Evolutionary conservation across 2,888 invertebrate species (phyloP).

Genomic region (Chirona hameri): DNA sequence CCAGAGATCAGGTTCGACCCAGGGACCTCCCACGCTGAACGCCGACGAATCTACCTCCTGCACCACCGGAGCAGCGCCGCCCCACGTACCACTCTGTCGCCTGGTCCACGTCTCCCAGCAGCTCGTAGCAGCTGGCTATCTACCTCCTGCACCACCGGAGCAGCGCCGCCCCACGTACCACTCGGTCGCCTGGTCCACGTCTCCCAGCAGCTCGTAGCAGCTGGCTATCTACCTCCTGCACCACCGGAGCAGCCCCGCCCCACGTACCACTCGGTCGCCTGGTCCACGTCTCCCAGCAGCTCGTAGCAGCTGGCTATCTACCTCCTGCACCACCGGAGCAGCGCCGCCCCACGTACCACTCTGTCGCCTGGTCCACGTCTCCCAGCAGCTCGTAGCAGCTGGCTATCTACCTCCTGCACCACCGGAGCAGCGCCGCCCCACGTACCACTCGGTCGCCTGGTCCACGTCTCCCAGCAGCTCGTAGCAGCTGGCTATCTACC

Average conservation of each 20-base stretch:
- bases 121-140: constrained; percentile 71
- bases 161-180: constrained; percentile 47
- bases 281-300: constrained; percentile 56
- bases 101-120: constrained; percentile 56
- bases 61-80: no score
- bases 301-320: constrained; percentile 76
- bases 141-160: constrained; percentile 46
- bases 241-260: no score
- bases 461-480: constrained; percentile 60
- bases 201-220: constrained; percentile 65
- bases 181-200: constrained; percentile 55
- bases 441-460: constrained; percentile 54
- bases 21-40: no score
- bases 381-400: constrained; percentile 67
- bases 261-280: constrained; percentile 55
- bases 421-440: constrained; percentile 41
- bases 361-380: constrained; percentile 55
- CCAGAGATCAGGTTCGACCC: no score
- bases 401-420: constrained; percentile 60
- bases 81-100: constrained; percentile 53
- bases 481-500: constrained; percentile 72
- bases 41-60: no score
- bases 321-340: no score
- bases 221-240: constrained; percentile 64
- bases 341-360: constrained; percentile 48